Evolutionary conservation across 2,113 vertebrate genomes (phyloP).

Genomic region (Labeo rohita): DNA sequence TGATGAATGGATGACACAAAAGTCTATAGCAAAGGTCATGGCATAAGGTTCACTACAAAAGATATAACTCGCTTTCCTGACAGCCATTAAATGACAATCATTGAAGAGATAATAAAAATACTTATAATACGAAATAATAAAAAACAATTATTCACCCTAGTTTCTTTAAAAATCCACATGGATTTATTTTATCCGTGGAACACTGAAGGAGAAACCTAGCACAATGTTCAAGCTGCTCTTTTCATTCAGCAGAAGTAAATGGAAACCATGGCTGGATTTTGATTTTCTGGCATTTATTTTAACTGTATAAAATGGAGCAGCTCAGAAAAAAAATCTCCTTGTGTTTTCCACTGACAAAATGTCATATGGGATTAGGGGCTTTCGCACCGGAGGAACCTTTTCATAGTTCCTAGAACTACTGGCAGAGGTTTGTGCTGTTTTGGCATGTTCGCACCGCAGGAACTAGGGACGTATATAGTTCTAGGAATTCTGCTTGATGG

Average conservation of each 20-base stretch:
- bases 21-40: slow-evolving; percentile 9
- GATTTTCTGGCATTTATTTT: not conserved
- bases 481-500: too few relatives aligned
- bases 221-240: not conserved
- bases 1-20: slow-evolving; percentile 12
- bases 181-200: not conserved
- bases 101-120: not conserved
- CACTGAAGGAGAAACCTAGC: slow-evolving; percentile 2
- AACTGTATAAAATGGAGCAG: not conserved
- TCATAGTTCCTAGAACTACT: too few relatives aligned
- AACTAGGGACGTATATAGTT: too few relatives aligned
- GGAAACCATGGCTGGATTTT: not conserved
- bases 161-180: slow-evolving; percentile 10
- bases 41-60: not conserved
- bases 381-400: too few relatives aligned
- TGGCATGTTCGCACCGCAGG: too few relatives aligned
- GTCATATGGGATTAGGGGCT: not conserved
- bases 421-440: too few relatives aligned
- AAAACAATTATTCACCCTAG: not conserved
- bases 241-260: not conserved
- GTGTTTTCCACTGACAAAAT: not conserved
- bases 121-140: not conserved
- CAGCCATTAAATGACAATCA: not conserved
- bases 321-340: not conserved
- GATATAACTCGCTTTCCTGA: slow-evolving; percentile 21